These are phyloP conservation scores for Sus scrofa DNA, from an alignment of 2,113 vertebrate species.

Conservation along the genomic window T2T-Sscrofa CM000813.6:28150001-28150500, in stretches of 20 bases:
- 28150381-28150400: too few species aligned
- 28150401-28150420: too few species aligned
- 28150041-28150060: not conserved
- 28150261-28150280: not conserved
- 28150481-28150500: too few species aligned
- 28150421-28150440: too few species aligned
- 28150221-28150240: not conserved
- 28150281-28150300: not conserved
- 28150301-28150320: fast-evolving
- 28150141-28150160: not conserved
- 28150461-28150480: too few species aligned
- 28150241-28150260: not conserved
- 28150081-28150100: not conserved
- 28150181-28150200: too few species aligned
- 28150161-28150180: fast-evolving
- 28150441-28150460: too few species aligned
- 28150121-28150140: fast-evolving
- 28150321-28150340: not conserved
- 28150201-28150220: not conserved
- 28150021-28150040: not conserved
- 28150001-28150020: not conserved
- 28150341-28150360: not conserved
- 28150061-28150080: not conserved
- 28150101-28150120: too few species aligned
- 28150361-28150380: not conserved